Evolutionary conservation across 1,140 invertebrate species (phyloP), one percentile per base, ranked within the genome.

Genomic region (Papilio helenus): DNA sequence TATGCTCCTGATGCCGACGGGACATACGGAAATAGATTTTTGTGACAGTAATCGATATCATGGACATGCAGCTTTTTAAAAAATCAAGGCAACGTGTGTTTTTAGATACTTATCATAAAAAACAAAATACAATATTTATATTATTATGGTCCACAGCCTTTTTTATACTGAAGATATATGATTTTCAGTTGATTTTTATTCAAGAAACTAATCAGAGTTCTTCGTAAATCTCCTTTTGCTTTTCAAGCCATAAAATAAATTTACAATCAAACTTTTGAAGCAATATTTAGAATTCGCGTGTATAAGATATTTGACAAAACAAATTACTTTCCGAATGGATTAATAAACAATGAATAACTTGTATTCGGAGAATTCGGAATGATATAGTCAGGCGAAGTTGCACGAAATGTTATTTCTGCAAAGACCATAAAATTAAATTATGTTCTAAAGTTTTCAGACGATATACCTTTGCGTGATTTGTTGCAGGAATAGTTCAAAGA

Each of bases 261-360:
- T 81, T 79, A 81, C 76, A 86, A 85, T 86, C 82, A 84, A 89
- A 89, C 81, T 89, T 88, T 84, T 80, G 82, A 86, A 86, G 86
- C 87, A 73, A 82, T 82, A 85, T 83, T 78, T 71, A 76, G 80
- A 76, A 55, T 72, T 90, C 82, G 89, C 89, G 89, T 90, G 89
- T 80, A 42, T 4, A 68, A 23, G 71, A 77, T 72, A 39, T 78
- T 81, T 88, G 86, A 89, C 89, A 87, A 72, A 83, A 89, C 82
- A 61, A 86, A 89, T 90, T 87, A 82, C 84, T 84, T 86, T 86
- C 73, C 81, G 68, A 87, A 86, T 85, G 77, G 79, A 55, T 85
- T 86, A 83, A 84, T 80, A 77, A 83, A 81, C 61, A 29, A 68
- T 68, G 34, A 29, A 68, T 68, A 68, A 29, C 12, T 29, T 68